Evolutionary conservation across 2,888 invertebrate genomes (phyloP), one percentile per base, ranked within the genome.

Genomic region (Lepidocyrtoides sp.): DNA sequence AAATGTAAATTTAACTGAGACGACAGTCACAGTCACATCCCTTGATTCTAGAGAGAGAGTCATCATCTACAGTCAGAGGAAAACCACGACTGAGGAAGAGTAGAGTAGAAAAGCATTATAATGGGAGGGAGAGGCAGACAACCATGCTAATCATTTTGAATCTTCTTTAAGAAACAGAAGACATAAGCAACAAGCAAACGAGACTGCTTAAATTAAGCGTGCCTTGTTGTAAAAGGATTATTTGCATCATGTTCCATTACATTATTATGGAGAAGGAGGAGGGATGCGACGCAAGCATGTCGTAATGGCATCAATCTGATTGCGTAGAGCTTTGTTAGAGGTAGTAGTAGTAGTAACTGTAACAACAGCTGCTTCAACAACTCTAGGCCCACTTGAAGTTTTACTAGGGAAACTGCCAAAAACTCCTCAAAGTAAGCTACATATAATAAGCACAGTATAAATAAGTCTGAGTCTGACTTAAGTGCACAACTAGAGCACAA

Each of bases 151-250:
- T 69, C 69, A 69, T 69, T 36, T 2, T 10, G 20, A 69, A 69
- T 69, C 41, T 69, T 41, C 41, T 41, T 69, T 41, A 69, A 41
- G 69, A 69, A 20, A 69, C 20, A 36, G 41, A 41, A 41, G 66
- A 12, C 29, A 2, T 32, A 14, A 60, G 29, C 66, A 66, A 32
- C 32, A 66, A 66, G 66, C 32, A 1, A 32, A 66, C 36, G 69
- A 17, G 41, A 69, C 69, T 75, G 89, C 77, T 89, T 89, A 89
- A 89, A 89, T 89, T 89, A 89, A 89, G 72, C 89, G 60, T 83
- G 83, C 72, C 83, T n/a, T 29, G 14, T 77, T 48, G 72, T 54
- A 72, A 23, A 75, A 89, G 89, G 77, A 83, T 83, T 89, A 83
- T 83, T 89, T 81, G 89, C 89, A 89, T 89, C 72, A 57, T 54